Base-by-base conservation (phyloP, 2,797 vertebrate species). In the Muscicapa striata region DNA sequence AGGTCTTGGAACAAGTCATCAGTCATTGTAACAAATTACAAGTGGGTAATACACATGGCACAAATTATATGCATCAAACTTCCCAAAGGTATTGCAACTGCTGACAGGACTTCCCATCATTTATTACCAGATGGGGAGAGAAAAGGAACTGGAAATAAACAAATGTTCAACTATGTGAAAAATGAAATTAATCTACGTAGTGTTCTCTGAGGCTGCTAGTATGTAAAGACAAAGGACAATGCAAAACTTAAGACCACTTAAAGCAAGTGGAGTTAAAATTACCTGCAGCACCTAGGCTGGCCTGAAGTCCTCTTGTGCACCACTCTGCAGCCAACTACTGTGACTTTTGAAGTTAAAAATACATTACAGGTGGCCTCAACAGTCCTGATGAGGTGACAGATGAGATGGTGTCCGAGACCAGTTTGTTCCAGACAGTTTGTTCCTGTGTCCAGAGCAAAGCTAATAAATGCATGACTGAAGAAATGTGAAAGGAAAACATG, bases 21-120 rank as follows among this genome's bases (percentile, higher is more conserved):
- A 78, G 63, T 91, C 88, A 69, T 87, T 41, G 21, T 78, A 86
- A 93, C 30, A 86, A 81, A 91, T 91, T 90, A 55, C 62, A 78
- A 45, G 16, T 55, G n/a, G 29, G 16, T 85, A 78, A 66, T 54
- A 75, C 16, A 62, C 22, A 51, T 61, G 83, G 69, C 77, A 86
- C 4, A 4, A 75, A 84, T 93, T 73, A 63, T 5, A 45, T 59
- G 17, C 55, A 79, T 54, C 73, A 81, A 78, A 93, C 19, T 62
- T 90, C 86, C 80, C 67, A 90, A 91, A 84, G 67, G 63, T 93
- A 75, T 49, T 82, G 14, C 63, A 89, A 84, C 77, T 84, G 52
- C 77, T 82, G 59, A 48, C 38, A 40, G n/a, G 13, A 73, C 32
- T 84, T 92, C 27, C 57, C 24, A 22, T 61, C 4, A 3, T 90